These are phyloP conservation scores for Ageneiosus marmoratus DNA, from an alignment of 2,113 vertebrate genomes.

Conservation along the genomic window DNA sequence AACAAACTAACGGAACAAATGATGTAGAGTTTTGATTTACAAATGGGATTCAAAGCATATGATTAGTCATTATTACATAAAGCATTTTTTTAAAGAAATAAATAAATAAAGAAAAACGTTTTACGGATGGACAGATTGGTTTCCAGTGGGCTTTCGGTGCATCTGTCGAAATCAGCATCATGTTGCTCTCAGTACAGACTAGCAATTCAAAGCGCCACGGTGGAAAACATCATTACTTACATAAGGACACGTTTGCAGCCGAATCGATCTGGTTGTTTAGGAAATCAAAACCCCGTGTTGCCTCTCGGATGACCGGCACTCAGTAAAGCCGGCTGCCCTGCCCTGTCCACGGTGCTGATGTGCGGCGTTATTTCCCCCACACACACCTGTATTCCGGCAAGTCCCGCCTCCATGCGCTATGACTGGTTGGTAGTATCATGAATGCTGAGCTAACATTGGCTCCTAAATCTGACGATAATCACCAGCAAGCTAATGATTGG, in stretches of 20 bases:
- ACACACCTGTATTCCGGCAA: constrained; percentile 5
- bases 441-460: constrained; percentile 1
- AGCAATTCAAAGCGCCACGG: constrained; percentile 16
- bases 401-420: neutral
- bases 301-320: constrained; percentile 48
- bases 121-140: neutral
- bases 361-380: constrained; percentile 13
- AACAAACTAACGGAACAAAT: neutral
- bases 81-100: neutral
- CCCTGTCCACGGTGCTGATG: constrained; percentile 59
- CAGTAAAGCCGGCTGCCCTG: constrained; percentile 41
- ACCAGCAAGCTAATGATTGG: neutral
- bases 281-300: constrained; percentile 46
- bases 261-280: constrained; percentile 40
- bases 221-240: constrained; percentile 64
- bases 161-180: constrained; percentile 6
- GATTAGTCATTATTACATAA: neutral
- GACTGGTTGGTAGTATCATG: neutral
- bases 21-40: neutral
- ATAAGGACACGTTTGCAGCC: constrained; percentile 55
- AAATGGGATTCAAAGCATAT: neutral
- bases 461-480: neutral
- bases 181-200: neutral
- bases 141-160: neutral
- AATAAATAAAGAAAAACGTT: neutral